Conservation (phyloP, 2,797 vertebrate genomes). For the Echiichthys vipera region DNA sequence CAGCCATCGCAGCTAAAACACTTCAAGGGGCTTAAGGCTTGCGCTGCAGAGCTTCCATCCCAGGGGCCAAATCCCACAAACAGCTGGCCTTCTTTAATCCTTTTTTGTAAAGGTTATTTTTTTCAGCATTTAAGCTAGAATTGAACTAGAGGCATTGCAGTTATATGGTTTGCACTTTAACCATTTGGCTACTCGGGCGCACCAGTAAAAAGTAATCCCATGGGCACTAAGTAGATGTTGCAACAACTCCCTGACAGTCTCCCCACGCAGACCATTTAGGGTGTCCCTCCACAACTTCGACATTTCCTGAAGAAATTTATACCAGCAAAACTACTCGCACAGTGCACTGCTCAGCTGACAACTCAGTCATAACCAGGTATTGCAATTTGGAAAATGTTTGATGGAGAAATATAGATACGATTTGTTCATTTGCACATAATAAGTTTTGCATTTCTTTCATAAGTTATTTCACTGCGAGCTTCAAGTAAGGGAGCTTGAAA, state of each 20-base stretch:
- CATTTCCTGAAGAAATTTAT: not conserved
- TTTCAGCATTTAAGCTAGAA: constrained; percentile 1
- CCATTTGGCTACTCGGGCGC: not conserved
- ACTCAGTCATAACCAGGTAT: not conserved
- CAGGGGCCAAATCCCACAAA: not conserved
- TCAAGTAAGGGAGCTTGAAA: constrained; percentile 55
- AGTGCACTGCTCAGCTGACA: not conserved
- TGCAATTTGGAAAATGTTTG: not conserved
- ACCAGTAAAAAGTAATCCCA: not conserved
- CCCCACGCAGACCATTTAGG: not conserved
- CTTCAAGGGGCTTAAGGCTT: constrained; percentile 4
- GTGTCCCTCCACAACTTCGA: not conserved
- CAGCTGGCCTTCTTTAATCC: not conserved
- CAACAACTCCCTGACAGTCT: not conserved
- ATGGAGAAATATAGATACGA: not conserved
- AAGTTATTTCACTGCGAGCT: constrained; percentile 26
- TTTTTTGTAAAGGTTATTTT: not conserved
- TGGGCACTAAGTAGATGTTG: not conserved
- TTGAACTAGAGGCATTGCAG: not conserved
- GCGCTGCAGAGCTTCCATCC: not conserved
- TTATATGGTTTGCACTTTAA: not conserved
- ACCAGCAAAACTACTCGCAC: not conserved
- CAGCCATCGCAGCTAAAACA: not conserved
- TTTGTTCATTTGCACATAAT: too few species aligned
- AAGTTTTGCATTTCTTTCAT: constrained; percentile 36